Evolutionary conservation across 2,888 invertebrate species (phyloP).

Genomic region (Cephus nigrinus): DNA sequence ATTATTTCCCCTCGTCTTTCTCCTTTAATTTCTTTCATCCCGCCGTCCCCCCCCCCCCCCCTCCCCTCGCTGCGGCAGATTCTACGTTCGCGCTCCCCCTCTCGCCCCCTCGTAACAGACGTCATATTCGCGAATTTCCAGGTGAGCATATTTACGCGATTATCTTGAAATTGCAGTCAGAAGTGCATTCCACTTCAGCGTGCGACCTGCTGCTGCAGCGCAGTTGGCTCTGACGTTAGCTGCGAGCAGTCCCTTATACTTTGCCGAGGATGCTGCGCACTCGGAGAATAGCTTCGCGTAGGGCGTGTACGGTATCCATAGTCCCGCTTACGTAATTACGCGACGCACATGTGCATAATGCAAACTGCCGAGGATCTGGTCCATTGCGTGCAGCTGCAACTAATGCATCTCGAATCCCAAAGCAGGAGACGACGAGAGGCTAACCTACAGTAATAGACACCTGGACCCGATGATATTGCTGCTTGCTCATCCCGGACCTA

Average conservation of each 20-base stretch:
- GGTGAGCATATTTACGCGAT: not conserved
- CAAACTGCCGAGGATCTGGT: slow-evolving; percentile 45
- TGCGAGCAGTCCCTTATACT: not conserved
- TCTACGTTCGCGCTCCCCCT: not conserved
- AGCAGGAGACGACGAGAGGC: not conserved
- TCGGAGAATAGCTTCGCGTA: not conserved
- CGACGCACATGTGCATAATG: slow-evolving; percentile 61
- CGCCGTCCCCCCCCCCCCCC: not conserved
- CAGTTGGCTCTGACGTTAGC: too few species aligned
- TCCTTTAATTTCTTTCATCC: not conserved
- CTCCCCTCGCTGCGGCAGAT: not conserved
- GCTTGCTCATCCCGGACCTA: not conserved
- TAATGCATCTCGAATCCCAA: slow-evolving; percentile 51
- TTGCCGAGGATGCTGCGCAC: not conserved
- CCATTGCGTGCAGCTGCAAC: slow-evolving; percentile 56
- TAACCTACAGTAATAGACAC: not conserved
- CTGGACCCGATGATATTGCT: not conserved
- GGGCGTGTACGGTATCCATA: too few species aligned
- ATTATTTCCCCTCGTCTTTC: not conserved
- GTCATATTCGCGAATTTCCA: not conserved
- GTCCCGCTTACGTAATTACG: slow-evolving; percentile 52
- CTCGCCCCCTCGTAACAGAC: too few species aligned
- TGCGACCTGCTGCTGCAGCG: not conserved
- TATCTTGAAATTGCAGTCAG: not conserved
- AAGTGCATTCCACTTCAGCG: not conserved